Evolutionary conservation across 1,140 invertebrate species (phyloP), one percentile per base, ranked within the genome.

Genomic region (Lamellibrachia luymesi): DNA sequence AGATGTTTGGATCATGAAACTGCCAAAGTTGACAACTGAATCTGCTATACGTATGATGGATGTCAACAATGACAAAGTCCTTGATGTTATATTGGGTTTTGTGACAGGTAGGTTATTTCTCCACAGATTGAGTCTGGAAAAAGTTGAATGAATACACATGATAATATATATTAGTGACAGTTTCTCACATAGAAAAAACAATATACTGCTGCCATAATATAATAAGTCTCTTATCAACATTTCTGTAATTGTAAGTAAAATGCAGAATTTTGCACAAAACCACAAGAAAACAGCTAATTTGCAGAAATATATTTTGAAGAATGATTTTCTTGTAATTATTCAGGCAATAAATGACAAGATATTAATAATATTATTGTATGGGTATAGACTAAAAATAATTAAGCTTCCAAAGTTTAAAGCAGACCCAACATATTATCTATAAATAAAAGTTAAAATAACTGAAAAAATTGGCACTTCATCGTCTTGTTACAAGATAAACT

Each of bases 1-100:
- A 92, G 97, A 98, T 93, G 96, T 98, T 17, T 98, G 98, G 98
- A 97, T 97, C 0, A 96, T 97, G 93, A 97, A 97, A 90, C 97
- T 98, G 95, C 97, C 98, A 17, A 97, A 98, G 95, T 96, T 98
- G 22, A 97, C 97, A 56, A 98, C 98, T 10, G 98, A 98, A 96
- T 97, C 98, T 64, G 97, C 98, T 1, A 96, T 98, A 90, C 96
- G 97, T 94, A 96, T 97, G 91, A 96, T 97, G 50, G 98, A 98
- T 96, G 97, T 98, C 0, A 98, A 98, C 96, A 95, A 96, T 10
- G 98, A 98, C 96, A 97, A 97, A 51, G 95, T 98, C 49, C 96
- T 97, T 56, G 98, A 98, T 96, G 97, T 98, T 80, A 97, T 98
- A 92, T 96, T 98, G 91, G 98, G 98, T 94, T 98, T 98, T 96